Conservation (phyloP, 1,140 invertebrate species). For the Heliconius eleuchia region DNA sequence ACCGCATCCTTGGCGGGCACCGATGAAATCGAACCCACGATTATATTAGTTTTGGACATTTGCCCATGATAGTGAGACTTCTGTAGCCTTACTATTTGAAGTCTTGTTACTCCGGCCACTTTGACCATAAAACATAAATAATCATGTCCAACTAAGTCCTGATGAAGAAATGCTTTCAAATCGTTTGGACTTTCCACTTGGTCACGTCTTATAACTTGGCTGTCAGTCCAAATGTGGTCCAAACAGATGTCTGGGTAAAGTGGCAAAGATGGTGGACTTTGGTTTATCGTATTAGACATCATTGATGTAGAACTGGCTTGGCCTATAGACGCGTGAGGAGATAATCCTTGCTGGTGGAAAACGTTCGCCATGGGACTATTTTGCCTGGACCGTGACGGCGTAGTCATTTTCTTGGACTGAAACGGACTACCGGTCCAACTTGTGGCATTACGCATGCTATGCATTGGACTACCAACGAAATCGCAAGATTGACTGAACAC, state of each 20-base stretch:
- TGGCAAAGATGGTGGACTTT: conserved; percentile 83
- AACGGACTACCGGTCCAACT: conserved; percentile 73
- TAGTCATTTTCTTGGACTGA: conserved; percentile 57
- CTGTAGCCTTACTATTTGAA: conserved; percentile 89
- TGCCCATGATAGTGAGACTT: conserved; percentile 84
- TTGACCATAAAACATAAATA: conserved; percentile 92
- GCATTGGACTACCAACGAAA: conserved; percentile 64
- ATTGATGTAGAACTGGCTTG: conserved; percentile 75
- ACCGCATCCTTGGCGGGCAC: conserved; percentile 93
- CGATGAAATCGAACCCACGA: conserved; percentile 88
- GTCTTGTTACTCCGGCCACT: conserved; percentile 81
- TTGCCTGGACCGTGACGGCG: conserved; percentile 77
- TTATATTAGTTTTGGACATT: conserved; percentile 81
- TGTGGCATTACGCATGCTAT: conserved; percentile 56
- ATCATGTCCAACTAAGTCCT: conserved; percentile 91
- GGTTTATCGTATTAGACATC: conserved; percentile 60
- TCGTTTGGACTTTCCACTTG: conserved; percentile 81
- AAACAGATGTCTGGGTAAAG: conserved; percentile 92
- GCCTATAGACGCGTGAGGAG: conserved; percentile 74
- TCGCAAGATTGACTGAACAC: conserved; percentile 79
- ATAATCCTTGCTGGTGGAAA: conserved; percentile 75
- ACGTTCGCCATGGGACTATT: conserved; percentile 84
- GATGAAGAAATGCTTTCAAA: conserved; percentile 90
- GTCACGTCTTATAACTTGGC: conserved; percentile 80
- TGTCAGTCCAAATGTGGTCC: conserved; percentile 94